Base-by-base conservation (phyloP, 2,888 invertebrate species). In the Epinotia demarniana region DNA sequence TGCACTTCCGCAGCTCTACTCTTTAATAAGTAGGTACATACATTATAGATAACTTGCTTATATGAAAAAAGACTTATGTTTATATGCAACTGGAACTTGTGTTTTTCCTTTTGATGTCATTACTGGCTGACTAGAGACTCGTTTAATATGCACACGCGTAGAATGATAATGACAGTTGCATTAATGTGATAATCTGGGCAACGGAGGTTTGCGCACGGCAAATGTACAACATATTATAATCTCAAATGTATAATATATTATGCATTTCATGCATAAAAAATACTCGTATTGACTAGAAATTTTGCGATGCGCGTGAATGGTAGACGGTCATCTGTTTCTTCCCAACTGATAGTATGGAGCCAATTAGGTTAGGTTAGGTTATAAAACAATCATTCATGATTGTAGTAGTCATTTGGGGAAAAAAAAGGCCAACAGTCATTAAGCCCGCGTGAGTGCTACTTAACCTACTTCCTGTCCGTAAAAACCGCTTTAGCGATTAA, bases 1-100 rank as follows among this genome's bases (percentile, higher is more conserved):
- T 76, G 72, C 63, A 76, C 62, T 76, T 76, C 76, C 23, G 43
- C 39, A 55, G 43, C 60, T 55, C 39, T 60, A 11, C 19, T 57
- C 46, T 12, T 27, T 58, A 58, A 9, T 58, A 67, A 33, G 33
- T 33, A 33, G 6, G 6, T 33, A 33, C 1, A 0, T 33, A 39
- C 8, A 8, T 55, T 66, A 53, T 27, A 12, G 23, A 43, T 63
- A 66, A 53, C 23, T n/a, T 23, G 13, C 11, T 39, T 19, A 58
- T n/a, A 19, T n/a, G 16, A 23, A 19, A 23, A 60, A 43, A 16
- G 58, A 18, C 39, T 9, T 57, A 68, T 57, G 13, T 53, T 13
- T 39, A 39, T 57, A 16, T 39, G 13, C 13, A 67, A 57, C 39
- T 8, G 6, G 39, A 39, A n/a, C n/a, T 19, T 43, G 23, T 19